Evolutionary conservation across 2,797 vertebrate species (phyloP), one percentile per base, ranked within the genome.

Genomic region (Perdix hodgsoniae): DNA sequence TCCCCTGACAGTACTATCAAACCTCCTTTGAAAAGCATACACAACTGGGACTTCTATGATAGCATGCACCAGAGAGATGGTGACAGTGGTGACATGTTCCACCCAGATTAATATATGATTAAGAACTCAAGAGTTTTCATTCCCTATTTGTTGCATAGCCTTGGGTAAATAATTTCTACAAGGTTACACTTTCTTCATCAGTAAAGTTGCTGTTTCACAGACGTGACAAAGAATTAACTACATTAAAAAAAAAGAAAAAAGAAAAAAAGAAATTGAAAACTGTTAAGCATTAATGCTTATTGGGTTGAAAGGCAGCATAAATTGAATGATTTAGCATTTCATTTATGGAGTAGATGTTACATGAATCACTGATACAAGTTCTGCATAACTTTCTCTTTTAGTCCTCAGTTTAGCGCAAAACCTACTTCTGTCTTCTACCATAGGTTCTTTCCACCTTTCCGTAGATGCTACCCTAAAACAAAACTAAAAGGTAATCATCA

Each of bases 11-110:
- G 50, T 74, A 33, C 26, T 54, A 11, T 42, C 22, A 24, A 14
- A 74, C 40, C 54, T 59, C 10, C 45, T 72, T 52, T 77, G 39
- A 81, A 31, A 24, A 44, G 2, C 14, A 6, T 35, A n/a, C 22
- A 5, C 23, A 3, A 50, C 13, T 70, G 33, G 37, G 44, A 14
- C 40, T 63, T 11, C 6, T 21, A 1, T 6, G n/a, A 10, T n/a
- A 35, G 11, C 23, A 31, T 0, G 1, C 57, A 31, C 26, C 1
- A 0, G 31, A 40, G 33, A 39, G 67, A 50, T 2, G 15, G 19
- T 59, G 42, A 14, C 8, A 5, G 4, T 0, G 7, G 31, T 49
- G 14, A 18, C 19, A 16, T 2, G 1, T 89, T 74, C 14, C 16
- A 16, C 19, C 31, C 18, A 73, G 27, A 37, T 50, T 11, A 14